Conservation (phyloP, 1,140 invertebrate genomes). For the Magallana gigas region DNA sequence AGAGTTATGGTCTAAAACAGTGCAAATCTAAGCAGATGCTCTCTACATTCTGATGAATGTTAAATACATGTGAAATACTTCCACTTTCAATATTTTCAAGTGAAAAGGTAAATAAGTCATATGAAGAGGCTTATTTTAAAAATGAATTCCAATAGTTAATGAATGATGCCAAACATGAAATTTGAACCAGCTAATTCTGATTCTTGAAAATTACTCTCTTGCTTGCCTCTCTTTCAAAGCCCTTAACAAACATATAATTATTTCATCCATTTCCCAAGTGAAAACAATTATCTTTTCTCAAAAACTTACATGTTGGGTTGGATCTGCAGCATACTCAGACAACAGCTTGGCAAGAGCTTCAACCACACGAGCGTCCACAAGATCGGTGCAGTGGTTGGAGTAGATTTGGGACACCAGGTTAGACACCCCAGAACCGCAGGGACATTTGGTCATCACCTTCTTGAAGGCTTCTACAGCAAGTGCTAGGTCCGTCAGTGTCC, state of each 20-base stretch:
- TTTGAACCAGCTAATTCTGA: too few species aligned
- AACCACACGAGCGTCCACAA: conserved; percentile 62
- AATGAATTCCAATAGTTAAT: too few species aligned
- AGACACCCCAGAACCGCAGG: conserved; percentile 48
- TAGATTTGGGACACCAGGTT: conserved; percentile 69
- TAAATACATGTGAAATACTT: neutral
- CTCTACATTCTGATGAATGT: neutral
- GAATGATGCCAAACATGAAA: too few species aligned
- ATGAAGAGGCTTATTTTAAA: too few species aligned
- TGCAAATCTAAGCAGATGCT: neutral
- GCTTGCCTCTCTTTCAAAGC: too few species aligned
- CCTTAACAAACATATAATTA: too few species aligned
- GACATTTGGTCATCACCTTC: conserved; percentile 60
- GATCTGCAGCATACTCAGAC: conserved; percentile 53
- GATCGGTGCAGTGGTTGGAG: conserved; percentile 69
- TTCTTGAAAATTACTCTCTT: too few species aligned
- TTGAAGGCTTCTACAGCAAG: conserved; percentile 68
- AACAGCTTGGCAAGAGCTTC: conserved; percentile 60
- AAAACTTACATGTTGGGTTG: conserved; percentile 37
- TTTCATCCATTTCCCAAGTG: too few species aligned
- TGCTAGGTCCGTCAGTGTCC: conserved; percentile 72
- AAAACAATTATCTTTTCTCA: neutral
- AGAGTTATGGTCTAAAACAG: neutral
- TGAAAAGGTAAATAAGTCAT: too few species aligned
- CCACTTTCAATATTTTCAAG: too few species aligned